phyloP scores from a whole-genome alignment of 2,797 vertebrate genomes.

The Chelonia mydas region DNA sequence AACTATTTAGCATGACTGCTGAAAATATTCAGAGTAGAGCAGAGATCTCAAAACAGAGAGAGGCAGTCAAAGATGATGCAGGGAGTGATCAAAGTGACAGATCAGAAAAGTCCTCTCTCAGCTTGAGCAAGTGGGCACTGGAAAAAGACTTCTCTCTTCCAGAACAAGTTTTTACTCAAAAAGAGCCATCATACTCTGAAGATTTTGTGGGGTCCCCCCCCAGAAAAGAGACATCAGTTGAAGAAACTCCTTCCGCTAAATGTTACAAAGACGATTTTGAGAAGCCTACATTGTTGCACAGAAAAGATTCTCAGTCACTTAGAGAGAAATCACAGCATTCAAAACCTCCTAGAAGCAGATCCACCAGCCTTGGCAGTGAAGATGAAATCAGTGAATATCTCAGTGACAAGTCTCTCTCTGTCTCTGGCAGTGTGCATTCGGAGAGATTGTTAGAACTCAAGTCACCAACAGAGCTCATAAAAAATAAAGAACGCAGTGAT shows the following conservation, averaged over 20 bases:
- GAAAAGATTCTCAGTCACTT: conserved; percentile 50
- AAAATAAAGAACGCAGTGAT: conserved; percentile 76
- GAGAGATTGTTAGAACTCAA: conserved; percentile 83
- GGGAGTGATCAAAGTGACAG: conserved; percentile 4
- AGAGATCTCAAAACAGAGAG: conserved; percentile 53
- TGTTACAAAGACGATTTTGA: conserved; percentile 86
- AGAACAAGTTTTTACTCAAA: conserved; percentile 57
- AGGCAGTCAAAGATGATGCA: conserved; percentile 23
- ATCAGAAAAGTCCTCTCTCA: conserved; percentile 43
- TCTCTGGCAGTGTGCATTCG: conserved; percentile 77
- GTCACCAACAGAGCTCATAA: conserved; percentile 77
- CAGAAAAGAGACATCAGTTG: conserved; percentile 73
- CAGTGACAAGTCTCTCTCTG: conserved; percentile 80
- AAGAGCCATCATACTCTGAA: conserved; percentile 72
- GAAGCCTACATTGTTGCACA: conserved; percentile 76
- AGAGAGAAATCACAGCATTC: conserved; percentile 53
- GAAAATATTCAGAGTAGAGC: conserved; percentile 47
- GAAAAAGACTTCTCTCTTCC: conserved; percentile 55
- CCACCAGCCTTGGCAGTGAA: conserved; percentile 79
- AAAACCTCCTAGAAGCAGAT: conserved; percentile 61
- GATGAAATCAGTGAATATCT: conserved; percentile 89
- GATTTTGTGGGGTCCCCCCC: conserved; percentile 80
- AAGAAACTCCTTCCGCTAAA: conserved; percentile 52
- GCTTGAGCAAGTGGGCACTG: conserved; percentile 59
- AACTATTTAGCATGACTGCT: conserved; percentile 25